A percentile compares a stretch with the other conserved stretches of the same genome.
These are phyloP conservation scores for Cheilosia grossa DNA, from an alignment of 2,888 invertebrate genomes.

Conservation along the genomic window DNA sequence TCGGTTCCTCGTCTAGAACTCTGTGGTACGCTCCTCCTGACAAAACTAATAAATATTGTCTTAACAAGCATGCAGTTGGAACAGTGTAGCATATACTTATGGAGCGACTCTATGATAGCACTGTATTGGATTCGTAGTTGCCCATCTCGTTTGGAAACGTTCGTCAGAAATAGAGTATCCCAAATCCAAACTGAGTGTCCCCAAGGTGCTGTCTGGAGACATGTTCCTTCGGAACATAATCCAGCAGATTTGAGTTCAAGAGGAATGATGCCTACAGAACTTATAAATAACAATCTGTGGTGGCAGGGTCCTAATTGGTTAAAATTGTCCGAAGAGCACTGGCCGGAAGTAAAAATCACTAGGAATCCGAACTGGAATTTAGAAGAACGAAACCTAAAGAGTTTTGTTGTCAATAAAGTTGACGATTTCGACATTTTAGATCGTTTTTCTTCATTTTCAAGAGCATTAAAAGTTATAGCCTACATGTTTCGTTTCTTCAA, in stretches of 20 bases:
- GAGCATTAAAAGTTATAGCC: not conserved
- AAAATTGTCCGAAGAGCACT: not conserved
- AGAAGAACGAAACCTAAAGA: not conserved
- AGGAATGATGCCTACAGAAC: constrained; percentile 6
- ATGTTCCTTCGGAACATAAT: constrained; percentile 57
- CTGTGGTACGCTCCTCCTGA: constrained; percentile 47
- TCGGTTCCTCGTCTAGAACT: constrained; percentile 56
- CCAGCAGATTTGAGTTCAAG: constrained; percentile 58
- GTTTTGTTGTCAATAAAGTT: too few species aligned
- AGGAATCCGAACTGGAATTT: constrained; percentile 3
- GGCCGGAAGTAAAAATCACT: not conserved
- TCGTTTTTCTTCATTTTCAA: not conserved
- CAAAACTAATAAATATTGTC: constrained; percentile 13
- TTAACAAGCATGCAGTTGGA: not conserved
- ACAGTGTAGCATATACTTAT: not conserved
- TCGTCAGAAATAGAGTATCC: not conserved
- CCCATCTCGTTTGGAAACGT: constrained; percentile 11
- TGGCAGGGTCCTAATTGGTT: constrained; percentile 32
- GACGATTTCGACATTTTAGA: not conserved
- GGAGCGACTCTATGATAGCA: constrained; percentile 21
- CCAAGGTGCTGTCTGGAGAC: constrained; percentile 35
- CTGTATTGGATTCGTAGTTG: constrained; percentile 4
- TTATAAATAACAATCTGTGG: constrained; percentile 6
- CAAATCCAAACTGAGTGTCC: constrained; percentile 22
- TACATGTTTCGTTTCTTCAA: constrained; percentile 18